These are phyloP conservation scores for Corella eumyota DNA, from an alignment of 23 tunicate species.

Conservation along the genomic window DNA sequence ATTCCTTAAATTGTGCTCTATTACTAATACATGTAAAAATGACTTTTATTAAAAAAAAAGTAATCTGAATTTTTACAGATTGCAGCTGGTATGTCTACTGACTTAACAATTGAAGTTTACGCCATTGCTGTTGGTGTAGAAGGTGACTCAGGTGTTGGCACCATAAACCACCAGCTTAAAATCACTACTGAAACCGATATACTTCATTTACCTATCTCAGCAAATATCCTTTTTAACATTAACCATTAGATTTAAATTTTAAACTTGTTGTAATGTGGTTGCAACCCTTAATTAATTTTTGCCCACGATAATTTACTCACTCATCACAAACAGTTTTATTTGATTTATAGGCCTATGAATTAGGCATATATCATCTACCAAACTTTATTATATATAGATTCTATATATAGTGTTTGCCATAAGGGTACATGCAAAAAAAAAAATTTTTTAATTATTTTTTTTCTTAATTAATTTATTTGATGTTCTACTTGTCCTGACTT, in stretches of 20 bases:
- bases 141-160: slow-evolving; percentile 88
- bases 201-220: slow-evolving; percentile 57
- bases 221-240: slow-evolving; percentile 68
- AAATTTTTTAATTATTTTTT: too few relatives aligned
- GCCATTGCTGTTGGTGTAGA: slow-evolving; percentile 91
- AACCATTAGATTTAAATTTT: too few relatives aligned
- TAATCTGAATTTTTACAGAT: slow-evolving; percentile 13
- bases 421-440: too few relatives aligned
- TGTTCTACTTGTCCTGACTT: slow-evolving; percentile 39
- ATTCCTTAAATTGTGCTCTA: neutral
- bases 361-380: too few relatives aligned
- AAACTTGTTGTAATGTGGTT: too few relatives aligned
- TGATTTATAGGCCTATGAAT: too few relatives aligned
- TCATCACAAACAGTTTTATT: too few relatives aligned
- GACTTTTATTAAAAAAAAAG: neutral
- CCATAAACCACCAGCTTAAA: slow-evolving; percentile 67
- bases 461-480: too few relatives aligned
- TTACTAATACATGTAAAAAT: neutral
- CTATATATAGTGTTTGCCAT: too few relatives aligned
- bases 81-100: slow-evolving; percentile 80
- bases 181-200: slow-evolving; percentile 67
- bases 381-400: too few relatives aligned
- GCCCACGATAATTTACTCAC: too few relatives aligned
- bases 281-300: too few relatives aligned
- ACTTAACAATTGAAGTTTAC: slow-evolving; percentile 46